These are phyloP conservation scores for Girardia tigrina DNA, from an alignment of 2,888 invertebrate genomes.

Conservation along the genomic window DNA sequence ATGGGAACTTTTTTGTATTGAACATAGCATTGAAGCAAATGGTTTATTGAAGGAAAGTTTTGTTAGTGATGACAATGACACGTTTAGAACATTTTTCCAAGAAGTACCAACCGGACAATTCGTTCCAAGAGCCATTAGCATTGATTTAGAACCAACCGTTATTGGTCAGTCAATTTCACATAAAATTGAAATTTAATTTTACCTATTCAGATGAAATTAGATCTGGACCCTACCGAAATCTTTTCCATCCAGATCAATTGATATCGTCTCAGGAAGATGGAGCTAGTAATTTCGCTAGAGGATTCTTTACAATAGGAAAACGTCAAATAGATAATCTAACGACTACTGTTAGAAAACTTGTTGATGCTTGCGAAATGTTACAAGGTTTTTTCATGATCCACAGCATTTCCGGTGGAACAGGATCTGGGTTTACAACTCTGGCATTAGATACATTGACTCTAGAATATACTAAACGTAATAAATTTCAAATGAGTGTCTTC, in stretches of 20 bases:
- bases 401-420: slow-evolving; percentile 42
- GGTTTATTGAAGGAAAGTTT: slow-evolving; percentile 50
- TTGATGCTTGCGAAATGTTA: slow-evolving; percentile 38
- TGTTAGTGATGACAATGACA: slow-evolving; percentile 61
- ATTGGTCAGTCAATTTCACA: slow-evolving; percentile 4
- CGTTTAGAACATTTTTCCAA: slow-evolving; percentile 54
- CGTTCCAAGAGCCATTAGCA: slow-evolving; percentile 30
- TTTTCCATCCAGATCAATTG: slow-evolving; percentile 44
- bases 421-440: slow-evolving; percentile 45
- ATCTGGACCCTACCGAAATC: slow-evolving; percentile 41
- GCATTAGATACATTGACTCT: slow-evolving; percentile 57
- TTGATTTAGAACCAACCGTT: slow-evolving; percentile 46
- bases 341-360: slow-evolving; percentile 50
- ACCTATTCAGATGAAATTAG: slow-evolving; percentile 41
- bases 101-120: neutral
- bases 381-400: slow-evolving; percentile 65
- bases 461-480: slow-evolving; percentile 55
- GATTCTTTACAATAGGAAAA: slow-evolving; percentile 44
- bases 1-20: slow-evolving; percentile 53
- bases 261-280: slow-evolving; percentile 44
- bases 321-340: slow-evolving; percentile 43
- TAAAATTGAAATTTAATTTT: neutral
- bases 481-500: slow-evolving; percentile 46
- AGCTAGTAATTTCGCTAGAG: slow-evolving; percentile 44
- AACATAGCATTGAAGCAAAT: slow-evolving; percentile 52